These are phyloP conservation scores for Mythimna ferrago DNA, from an alignment of 2,888 invertebrate species.

Conservation along the genomic window DNA sequence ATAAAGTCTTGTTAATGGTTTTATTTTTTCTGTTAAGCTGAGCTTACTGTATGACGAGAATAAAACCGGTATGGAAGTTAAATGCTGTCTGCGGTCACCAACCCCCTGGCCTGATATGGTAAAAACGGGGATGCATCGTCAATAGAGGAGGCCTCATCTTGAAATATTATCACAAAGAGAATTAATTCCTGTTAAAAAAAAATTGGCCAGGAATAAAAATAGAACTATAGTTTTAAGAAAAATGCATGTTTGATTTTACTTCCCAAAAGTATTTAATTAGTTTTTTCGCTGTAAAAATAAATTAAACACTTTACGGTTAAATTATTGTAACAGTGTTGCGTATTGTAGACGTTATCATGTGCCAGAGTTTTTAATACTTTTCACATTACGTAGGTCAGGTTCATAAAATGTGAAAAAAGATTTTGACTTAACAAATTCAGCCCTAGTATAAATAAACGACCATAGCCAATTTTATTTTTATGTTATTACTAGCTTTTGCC, in stretches of 20 bases:
- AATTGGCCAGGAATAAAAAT: too few species aligned
- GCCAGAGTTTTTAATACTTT: neutral
- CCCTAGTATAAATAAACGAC: neutral
- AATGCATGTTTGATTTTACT: too few species aligned
- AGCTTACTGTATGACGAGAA: neutral
- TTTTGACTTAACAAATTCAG: neutral
- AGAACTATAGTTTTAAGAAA: too few species aligned
- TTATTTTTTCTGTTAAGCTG: too few species aligned
- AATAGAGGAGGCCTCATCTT: neutral
- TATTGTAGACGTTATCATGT: too few species aligned
- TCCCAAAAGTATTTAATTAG: too few species aligned
- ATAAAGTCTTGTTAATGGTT: neutral
- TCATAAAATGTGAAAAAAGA: neutral
- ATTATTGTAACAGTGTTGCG: too few species aligned
- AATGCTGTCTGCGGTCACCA: neutral
- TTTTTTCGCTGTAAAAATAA: neutral
- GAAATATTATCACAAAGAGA: neutral
- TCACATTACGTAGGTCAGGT: neutral
- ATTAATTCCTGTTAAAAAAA: too few species aligned
- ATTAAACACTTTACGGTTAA: neutral
- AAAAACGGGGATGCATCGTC: neutral
- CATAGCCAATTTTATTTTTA: neutral
- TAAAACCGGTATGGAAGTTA: slow-evolving; percentile 1
- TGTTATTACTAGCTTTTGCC: too few species aligned
- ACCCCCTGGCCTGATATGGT: neutral